phyloP scores from a whole-genome alignment of 1,140 invertebrate genomes.

The Diorhabda sublineata region DNA sequence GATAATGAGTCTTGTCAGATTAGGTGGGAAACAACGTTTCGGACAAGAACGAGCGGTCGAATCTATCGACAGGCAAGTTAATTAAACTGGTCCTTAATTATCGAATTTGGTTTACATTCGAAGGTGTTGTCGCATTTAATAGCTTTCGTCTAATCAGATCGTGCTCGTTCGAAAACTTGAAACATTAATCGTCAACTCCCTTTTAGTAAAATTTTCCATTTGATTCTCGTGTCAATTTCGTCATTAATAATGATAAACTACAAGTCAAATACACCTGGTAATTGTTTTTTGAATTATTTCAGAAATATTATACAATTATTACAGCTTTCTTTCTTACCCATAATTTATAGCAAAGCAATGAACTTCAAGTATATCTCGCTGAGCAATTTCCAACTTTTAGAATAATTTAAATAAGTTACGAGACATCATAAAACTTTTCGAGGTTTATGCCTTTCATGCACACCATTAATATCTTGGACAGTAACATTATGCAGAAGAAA shows the following conservation, averaged over 20 bases:
- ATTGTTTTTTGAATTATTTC: too few species aligned
- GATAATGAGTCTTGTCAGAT: slow-evolving; percentile 8
- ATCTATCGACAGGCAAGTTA: slow-evolving; percentile 3
- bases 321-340: too few species aligned
- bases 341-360: slow-evolving; percentile 1
- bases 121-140: slow-evolving; percentile 11
- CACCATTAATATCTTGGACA: slow-evolving; percentile 2
- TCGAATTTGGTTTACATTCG: slow-evolving; percentile 13
- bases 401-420: slow-evolving; percentile 3
- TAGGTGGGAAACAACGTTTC: slow-evolving; percentile 7
- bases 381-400: slow-evolving; percentile 2
- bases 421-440: slow-evolving; percentile 2
- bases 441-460: not conserved
- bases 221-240: not conserved
- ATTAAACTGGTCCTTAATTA: slow-evolving; percentile 12
- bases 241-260: not conserved
- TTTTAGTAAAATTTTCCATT: not conserved
- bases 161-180: not conserved
- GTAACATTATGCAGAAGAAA: not conserved
- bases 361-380: not conserved
- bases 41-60: not conserved
- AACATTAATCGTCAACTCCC: not conserved
- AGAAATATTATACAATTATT: too few species aligned
- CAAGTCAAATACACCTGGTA: too few species aligned
- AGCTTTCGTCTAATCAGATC: slow-evolving; percentile 10